Evolutionary conservation across 2,888 invertebrate genomes (phyloP).

Genomic region (Leptinotarsa rubiginosa): DNA sequence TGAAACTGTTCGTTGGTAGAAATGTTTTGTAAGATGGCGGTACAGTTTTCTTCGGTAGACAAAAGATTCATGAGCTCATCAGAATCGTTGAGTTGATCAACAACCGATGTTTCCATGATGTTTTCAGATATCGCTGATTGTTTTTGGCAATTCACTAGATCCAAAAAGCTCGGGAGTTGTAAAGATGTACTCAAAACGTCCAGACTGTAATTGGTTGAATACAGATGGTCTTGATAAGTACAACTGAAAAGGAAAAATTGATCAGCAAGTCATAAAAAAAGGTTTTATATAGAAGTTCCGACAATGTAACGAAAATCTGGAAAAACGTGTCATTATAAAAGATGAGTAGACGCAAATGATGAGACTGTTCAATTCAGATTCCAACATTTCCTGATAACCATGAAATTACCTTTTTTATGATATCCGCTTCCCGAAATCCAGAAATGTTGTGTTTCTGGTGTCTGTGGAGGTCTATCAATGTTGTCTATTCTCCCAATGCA

Average conservation of each 20-base stretch:
- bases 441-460: no score
- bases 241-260: conserved; percentile 31
- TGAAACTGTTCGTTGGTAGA: conserved; percentile 62
- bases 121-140: conserved; percentile 49
- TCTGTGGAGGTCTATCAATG: no score
- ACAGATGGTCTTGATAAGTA: conserved; percentile 44
- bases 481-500: no score
- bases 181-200: conserved; percentile 43
- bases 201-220: conserved; percentile 51
- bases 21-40: conserved; percentile 62
- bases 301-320: no score
- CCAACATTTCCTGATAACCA: no score
- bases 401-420: no score
- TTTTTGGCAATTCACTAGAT: conserved; percentile 53
- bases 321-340: no score
- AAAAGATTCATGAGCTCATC: conserved; percentile 62
- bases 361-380: no score
- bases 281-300: no score
- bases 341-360: no score
- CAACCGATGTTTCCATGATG: conserved; percentile 55
- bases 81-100: conserved; percentile 60
- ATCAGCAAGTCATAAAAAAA: neutral
- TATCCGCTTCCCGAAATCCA: no score
- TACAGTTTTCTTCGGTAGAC: conserved; percentile 62
- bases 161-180: conserved; percentile 51